Base-by-base conservation (phyloP, 2,888 invertebrate species). In the Alsophila aescularia region DNA sequence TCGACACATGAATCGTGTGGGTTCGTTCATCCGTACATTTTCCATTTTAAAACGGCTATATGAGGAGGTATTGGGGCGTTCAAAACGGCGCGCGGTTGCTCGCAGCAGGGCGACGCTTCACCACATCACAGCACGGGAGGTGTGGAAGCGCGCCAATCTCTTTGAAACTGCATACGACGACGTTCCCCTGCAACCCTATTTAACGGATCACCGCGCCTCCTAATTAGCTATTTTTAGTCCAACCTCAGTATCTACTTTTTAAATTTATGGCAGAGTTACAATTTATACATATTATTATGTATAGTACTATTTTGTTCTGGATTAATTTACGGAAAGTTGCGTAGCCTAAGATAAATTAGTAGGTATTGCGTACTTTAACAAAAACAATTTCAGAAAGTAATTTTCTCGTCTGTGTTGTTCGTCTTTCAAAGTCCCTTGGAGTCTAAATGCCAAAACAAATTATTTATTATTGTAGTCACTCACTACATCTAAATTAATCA, bases 151-250 rank as follows among this genome's bases (percentile, higher is more conserved):
- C 65, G 69, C 71, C 80, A 76, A 83, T 85, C 81, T 81, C 83
- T 85, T 82, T 84, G 80, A 79, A 82, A 83, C 76, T 81, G 79
- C 79, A 81, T 69, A 72, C 74, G 71, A 72, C 75, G 36, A 1
- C 5, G 7, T 8, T 24, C 5, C 24, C 24, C 24, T 12, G 13
- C 74, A 6, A 75, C 69, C 76, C 78, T 72, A 81, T 85, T 84
- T 82, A 79, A 85, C 85, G 83, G 82, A 76, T 79, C 83, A 78
- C 71, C 75, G 80, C 70, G 68, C 79, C 60, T 71, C 78, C 80
- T 89, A 85, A 87, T 89, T 87, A 87, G 81, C 73, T 74, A 42
- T 50, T 58, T 50, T 58, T 34, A 49, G 18, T 37, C 37, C 15
- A 29, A 41, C 4, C 21, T 2, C 12, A 37, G 42, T 21, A 32